phyloP scores from a whole-genome alignment of 2,888 invertebrate genomes.

The Sarcophaga rosellei region DNA sequence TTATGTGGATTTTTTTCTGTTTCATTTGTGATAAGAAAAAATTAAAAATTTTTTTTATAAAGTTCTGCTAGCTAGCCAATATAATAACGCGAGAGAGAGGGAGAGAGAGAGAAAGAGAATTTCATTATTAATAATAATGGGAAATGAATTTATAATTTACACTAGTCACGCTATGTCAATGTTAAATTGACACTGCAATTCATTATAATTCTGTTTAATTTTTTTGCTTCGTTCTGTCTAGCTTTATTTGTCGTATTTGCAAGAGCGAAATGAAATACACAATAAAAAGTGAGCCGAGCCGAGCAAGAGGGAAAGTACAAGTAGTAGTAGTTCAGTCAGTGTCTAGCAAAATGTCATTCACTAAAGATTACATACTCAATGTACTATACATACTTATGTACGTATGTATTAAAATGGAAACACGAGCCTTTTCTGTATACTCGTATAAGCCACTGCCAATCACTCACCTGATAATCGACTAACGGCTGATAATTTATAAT shows the following conservation, averaged over 20 bases:
- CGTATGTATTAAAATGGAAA: no score
- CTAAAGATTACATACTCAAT: not conserved
- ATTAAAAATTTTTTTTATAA: conserved; percentile 40
- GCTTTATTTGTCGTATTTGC: not conserved
- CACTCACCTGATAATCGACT: no score
- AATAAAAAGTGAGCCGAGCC: not conserved
- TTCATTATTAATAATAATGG: conserved; percentile 52
- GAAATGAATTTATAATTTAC: conserved; percentile 46
- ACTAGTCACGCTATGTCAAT: conserved; percentile 66
- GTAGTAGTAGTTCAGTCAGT: no score
- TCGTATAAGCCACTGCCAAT: no score
- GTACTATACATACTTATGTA: no score
- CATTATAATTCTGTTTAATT: conserved; percentile 40
- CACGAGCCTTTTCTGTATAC: no score
- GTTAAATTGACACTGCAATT: conserved; percentile 58
- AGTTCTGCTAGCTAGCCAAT: not conserved
- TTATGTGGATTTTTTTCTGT: not conserved
- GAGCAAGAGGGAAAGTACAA: not conserved
- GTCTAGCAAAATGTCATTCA: not conserved
- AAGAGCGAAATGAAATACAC: no score
- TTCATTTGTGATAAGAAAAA: conserved; percentile 45
- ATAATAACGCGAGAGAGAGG: conserved; percentile 8
- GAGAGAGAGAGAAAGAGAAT: conserved; percentile 4
- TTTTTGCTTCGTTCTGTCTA: not conserved
- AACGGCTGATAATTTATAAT: no score